A percentile compares a stretch with the other conserved stretches of the same genome.
Conservation (phyloP, 2,888 invertebrate species). For the Hoplodrina blanda region DNA sequence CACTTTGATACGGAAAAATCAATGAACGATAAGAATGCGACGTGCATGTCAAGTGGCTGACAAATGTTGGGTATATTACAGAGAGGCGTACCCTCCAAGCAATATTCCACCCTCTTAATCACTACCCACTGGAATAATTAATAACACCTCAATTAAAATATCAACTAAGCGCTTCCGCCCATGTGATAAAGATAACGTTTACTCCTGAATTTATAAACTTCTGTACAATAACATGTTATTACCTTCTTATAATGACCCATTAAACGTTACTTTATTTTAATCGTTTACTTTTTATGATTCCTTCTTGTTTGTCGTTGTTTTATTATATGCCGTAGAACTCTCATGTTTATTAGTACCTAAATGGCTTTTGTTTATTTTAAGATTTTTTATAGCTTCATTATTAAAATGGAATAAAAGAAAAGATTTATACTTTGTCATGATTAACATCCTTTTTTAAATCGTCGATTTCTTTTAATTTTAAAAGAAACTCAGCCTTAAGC, state of each 20-base stretch:
- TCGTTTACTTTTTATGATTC: constrained; percentile 46
- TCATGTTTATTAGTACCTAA: constrained; percentile 39
- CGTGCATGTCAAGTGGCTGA: constrained; percentile 59
- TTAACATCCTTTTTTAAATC: not conserved
- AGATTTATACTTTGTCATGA: not conserved
- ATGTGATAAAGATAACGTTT: constrained; percentile 76
- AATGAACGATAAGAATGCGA: constrained; percentile 75
- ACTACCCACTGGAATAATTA: constrained; percentile 85
- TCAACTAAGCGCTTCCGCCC: constrained; percentile 83
- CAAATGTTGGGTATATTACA: constrained; percentile 64
- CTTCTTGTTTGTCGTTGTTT: constrained; percentile 45
- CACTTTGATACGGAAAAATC: constrained; percentile 70
- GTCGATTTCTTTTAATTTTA: not conserved
- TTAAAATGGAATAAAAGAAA: not conserved
- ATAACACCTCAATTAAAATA: constrained; percentile 88
- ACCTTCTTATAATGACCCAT: constrained; percentile 51
- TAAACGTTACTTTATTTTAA: constrained; percentile 54
- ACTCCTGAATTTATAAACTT: constrained; percentile 59
- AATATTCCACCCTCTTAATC: constrained; percentile 88
- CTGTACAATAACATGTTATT: constrained; percentile 58
- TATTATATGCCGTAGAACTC: constrained; percentile 30
- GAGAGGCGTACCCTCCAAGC: constrained; percentile 80
- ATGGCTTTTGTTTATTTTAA: constrained; percentile 31
- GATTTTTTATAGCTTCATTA: constrained; percentile 5
- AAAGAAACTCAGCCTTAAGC: constrained; percentile 8